Conservation (phyloP, 2,797 vertebrate species). For the Tangara arthus region DNA sequence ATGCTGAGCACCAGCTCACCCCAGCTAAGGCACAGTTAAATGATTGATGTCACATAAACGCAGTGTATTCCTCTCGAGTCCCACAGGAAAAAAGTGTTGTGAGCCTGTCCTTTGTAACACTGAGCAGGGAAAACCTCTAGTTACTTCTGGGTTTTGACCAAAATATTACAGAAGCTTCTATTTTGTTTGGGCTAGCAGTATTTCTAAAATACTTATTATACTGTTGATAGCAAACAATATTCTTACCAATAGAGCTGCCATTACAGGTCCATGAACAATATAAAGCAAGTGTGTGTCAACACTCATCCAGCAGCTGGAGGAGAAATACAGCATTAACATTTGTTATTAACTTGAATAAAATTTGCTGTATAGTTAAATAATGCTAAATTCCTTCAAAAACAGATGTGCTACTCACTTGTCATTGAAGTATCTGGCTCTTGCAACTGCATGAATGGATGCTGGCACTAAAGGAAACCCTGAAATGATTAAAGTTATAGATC, state of each 20-base stretch:
- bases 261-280: constrained; percentile 94
- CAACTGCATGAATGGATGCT: constrained; percentile 90
- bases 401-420: constrained; percentile 89
- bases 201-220: not conserved
- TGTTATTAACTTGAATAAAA: not conserved
- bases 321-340: not conserved
- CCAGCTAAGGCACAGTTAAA: not conserved
- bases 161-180: not conserved
- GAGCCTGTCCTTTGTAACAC: not conserved
- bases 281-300: constrained; percentile 95
- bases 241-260: constrained; percentile 94
- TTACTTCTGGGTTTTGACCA: not conserved
- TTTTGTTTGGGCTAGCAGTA: not conserved
- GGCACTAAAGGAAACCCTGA: constrained; percentile 94
- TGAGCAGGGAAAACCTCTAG: not conserved
- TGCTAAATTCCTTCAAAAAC: not conserved
- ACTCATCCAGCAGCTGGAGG: constrained; percentile 95
- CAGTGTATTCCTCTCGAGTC: not conserved
- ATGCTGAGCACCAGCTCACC: not conserved
- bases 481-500: constrained; percentile 20
- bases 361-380: not conserved
- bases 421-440: constrained; percentile 91
- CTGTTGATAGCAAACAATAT: not conserved
- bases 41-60: not conserved
- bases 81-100: not conserved